These are phyloP conservation scores for Drosophila neonasuta DNA, from an alignment of 2,888 invertebrate genomes.

Conservation along the genomic window DNA sequence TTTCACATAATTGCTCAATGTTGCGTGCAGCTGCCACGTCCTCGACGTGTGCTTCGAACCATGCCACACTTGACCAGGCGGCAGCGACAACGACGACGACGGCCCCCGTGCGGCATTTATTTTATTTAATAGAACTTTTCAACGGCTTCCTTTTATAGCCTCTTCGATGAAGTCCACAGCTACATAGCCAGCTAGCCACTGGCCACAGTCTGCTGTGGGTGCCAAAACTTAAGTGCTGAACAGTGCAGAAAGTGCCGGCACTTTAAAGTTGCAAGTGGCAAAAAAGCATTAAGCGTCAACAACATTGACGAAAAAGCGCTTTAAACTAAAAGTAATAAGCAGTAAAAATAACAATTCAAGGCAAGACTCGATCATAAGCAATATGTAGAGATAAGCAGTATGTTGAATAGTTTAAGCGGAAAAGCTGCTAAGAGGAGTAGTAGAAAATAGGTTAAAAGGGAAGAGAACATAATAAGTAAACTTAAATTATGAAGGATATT, in stretches of 20 bases:
- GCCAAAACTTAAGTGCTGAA: slow-evolving; percentile 49
- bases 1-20: slow-evolving; percentile 76
- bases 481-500: background rate
- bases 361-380: background rate
- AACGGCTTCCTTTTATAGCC: slow-evolving; percentile 50
- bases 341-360: slow-evolving; percentile 25
- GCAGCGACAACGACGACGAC: too few relatives aligned
- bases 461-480: background rate
- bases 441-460: background rate
- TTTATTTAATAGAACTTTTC: slow-evolving; percentile 75
- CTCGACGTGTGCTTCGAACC: slow-evolving; percentile 45
- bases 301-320: slow-evolving; percentile 35
- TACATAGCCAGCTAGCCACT: background rate
- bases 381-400: background rate
- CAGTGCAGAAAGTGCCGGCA: slow-evolving; percentile 15
- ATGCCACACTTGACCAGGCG: slow-evolving; percentile 54
- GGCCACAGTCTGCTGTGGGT: slow-evolving; percentile 30
- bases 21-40: slow-evolving; percentile 74
- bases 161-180: slow-evolving; percentile 24
- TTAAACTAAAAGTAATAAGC: slow-evolving; percentile 35
- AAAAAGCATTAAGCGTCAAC: slow-evolving; percentile 7
- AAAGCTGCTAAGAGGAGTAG: background rate
- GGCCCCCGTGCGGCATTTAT: slow-evolving; percentile 54
- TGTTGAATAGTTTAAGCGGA: background rate
- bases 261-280: slow-evolving; percentile 36